phyloP scores from a whole-genome alignment of 2,888 invertebrate species.

The Alloplasta piceator region DNA sequence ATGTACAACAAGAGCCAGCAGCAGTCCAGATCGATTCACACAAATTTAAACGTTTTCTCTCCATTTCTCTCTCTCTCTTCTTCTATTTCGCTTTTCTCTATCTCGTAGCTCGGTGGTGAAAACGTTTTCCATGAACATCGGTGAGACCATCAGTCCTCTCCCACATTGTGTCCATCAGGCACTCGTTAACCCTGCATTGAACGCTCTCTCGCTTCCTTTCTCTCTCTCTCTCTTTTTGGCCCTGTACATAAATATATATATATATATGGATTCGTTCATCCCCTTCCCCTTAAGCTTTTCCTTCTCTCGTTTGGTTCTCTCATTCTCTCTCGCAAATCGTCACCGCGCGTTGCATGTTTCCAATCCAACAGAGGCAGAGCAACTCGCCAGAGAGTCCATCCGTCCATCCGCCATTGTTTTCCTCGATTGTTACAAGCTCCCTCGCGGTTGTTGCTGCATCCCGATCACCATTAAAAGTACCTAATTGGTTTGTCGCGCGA shows the following conservation, averaged over 20 bases:
- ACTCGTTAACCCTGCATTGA: slow-evolving; percentile 58
- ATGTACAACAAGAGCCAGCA: slow-evolving; percentile 20
- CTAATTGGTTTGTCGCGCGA: slow-evolving; percentile 76
- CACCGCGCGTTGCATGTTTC: slow-evolving; percentile 19
- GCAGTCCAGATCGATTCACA: slow-evolving; percentile 76
- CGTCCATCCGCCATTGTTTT: slow-evolving; percentile 70
- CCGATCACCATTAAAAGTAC: slow-evolving; percentile 70
- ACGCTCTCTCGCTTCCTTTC: not conserved
- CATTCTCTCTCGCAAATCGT: slow-evolving; percentile 23
- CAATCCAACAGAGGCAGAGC: not conserved
- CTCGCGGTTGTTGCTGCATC: slow-evolving; percentile 32
- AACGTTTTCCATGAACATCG: slow-evolving; percentile 55
- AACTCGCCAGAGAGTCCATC: slow-evolving; percentile 14
- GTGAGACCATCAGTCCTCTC: slow-evolving; percentile 38
- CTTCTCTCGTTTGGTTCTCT: not conserved
- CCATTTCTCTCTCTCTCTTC: slow-evolving; percentile 30
- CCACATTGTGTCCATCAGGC: slow-evolving; percentile 50
- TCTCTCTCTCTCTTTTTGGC: too few species aligned
- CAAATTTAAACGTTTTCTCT: slow-evolving; percentile 76
- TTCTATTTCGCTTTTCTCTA: slow-evolving; percentile 57
- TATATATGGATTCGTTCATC: slow-evolving; percentile 40
- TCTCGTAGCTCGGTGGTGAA: slow-evolving; percentile 36
- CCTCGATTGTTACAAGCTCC: slow-evolving; percentile 73
- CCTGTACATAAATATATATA: slow-evolving; percentile 10
- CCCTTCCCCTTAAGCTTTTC: slow-evolving; percentile 35